Evolutionary conservation across 2,888 invertebrate genomes (phyloP), one percentile per base, ranked within the genome.

Genomic region (Plagodis pulveraria): DNA sequence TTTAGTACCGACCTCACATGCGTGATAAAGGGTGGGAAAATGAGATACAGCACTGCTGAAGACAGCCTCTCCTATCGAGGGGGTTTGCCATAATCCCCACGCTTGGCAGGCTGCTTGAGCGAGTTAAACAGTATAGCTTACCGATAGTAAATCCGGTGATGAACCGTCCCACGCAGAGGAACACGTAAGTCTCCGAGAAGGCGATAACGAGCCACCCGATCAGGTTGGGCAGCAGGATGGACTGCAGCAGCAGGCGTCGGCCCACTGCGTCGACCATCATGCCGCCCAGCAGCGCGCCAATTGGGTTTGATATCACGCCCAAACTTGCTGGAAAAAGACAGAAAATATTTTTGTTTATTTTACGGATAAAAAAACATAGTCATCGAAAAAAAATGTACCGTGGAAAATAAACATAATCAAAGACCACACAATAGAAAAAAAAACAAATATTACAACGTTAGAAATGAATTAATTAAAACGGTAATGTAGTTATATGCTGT

Each of bases 91-190:
- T 22, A n/a, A n/a, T n/a, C n/a, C n/a, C n/a, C n/a, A n/a, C n/a
- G 22, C 22, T 22, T 22, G 22, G 22, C 1, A 4, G 36, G 9
- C 36, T 36, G 36, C 9, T 36, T 36, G 9, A 5, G 5, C 5
- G 7, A 1, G 36, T 36, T 36, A 8, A 36, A 1, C 22, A 22
- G 22, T 36, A 10, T 7, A 42, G 72, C 89, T 88, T 78, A 94
- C 95, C 96, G 63, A 95, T 95, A 38, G 95, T 95, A 69, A 95
- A 94, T 41, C 96, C 95, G 5, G 95, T 95, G 70, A 96, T 93
- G 72, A 96, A 94, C 71, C 96, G 84, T 32, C 96, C 96, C 2
- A 93, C 88, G 76, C 95, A 96, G 4, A 96, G 83, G 83, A 93
- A 94, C 32, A 93, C 84, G 62, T 96, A 94, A 51, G 94, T 92